Evolutionary conservation across 2,888 invertebrate species (phyloP).

Genomic region (Dioctria rufipes): DNA sequence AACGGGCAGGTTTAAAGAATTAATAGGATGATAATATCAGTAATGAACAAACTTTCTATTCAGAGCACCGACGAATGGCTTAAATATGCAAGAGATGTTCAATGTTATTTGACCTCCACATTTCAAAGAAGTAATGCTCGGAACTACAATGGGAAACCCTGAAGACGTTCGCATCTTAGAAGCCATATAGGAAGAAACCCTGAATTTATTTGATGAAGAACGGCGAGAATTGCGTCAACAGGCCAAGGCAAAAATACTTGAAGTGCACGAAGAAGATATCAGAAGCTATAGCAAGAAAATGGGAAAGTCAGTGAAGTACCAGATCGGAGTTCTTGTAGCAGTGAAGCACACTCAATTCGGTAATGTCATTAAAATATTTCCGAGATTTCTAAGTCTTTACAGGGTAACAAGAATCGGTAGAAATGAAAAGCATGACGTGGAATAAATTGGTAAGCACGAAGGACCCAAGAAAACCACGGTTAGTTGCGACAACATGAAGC

Average conservation of each 20-base stretch:
- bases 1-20: too few relatives aligned
- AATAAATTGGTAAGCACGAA: not conserved
- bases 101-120: not conserved
- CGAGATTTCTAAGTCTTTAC: not conserved
- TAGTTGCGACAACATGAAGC: not conserved
- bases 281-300: not conserved
- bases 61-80: not conserved
- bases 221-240: not conserved
- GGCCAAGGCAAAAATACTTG: not conserved
- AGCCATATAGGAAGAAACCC: not conserved
- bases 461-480: not conserved
- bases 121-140: not conserved
- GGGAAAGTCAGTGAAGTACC: not conserved
- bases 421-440: not conserved
- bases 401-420: not conserved
- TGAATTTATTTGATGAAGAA: not conserved
- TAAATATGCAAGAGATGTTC: not conserved
- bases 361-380: not conserved
- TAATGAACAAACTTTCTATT: not conserved
- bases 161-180: not conserved
- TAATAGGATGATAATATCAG: not conserved
- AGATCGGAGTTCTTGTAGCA: not conserved
- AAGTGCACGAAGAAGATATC: not conserved
- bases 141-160: not conserved
- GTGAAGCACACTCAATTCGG: not conserved